These are phyloP conservation scores for Acrossocheilus fasciatus DNA, from an alignment of 2,797 vertebrate species.

Conservation along the genomic window DNA sequence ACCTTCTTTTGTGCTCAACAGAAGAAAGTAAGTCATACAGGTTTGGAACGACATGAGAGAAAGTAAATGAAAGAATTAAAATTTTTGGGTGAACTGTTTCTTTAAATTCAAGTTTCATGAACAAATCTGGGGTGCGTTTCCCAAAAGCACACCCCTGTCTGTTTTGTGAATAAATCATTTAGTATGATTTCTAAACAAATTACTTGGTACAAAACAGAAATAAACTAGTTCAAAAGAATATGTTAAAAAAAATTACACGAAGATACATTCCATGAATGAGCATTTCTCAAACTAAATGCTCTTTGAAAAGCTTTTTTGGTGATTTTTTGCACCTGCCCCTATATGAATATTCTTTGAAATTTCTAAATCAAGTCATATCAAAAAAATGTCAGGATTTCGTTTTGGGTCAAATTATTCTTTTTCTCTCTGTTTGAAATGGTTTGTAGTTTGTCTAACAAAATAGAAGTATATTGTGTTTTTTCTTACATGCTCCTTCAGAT, in stretches of 20 bases:
- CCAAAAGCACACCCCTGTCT: no score
- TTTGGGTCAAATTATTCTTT: background rate
- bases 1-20: no score
- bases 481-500: constrained; percentile 91
- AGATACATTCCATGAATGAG: background rate
- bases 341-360: background rate
- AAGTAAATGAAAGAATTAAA: no score
- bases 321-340: background rate
- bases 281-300: background rate
- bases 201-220: background rate
- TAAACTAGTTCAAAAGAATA: background rate
- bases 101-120: no score
- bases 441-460: background rate
- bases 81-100: no score
- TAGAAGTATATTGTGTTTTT: background rate
- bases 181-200: background rate
- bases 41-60: no score
- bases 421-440: background rate
- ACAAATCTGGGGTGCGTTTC: no score
- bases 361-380: background rate
- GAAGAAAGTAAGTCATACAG: no score
- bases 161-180: background rate
- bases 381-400: background rate
- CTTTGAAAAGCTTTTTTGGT: background rate
- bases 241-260: background rate